Evolutionary conservation across 2,888 invertebrate species (phyloP).

Genomic region (Nowickia ferox): DNA sequence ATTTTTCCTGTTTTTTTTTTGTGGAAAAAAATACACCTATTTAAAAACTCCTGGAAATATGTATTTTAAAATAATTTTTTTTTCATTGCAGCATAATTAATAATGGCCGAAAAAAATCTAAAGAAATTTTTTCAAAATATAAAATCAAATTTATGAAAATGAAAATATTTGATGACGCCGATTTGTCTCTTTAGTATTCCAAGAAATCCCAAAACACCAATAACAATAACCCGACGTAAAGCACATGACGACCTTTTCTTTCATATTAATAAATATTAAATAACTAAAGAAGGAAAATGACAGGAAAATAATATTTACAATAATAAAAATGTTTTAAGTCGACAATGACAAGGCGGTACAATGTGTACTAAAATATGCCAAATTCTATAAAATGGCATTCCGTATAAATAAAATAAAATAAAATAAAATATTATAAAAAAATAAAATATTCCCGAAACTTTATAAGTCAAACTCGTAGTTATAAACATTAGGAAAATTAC

Average conservation of each 20-base stretch:
- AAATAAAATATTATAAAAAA: no score
- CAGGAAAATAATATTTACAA: neutral
- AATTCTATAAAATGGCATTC: no score
- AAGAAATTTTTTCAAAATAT: constrained; percentile 2
- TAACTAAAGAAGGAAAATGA: constrained; percentile 3
- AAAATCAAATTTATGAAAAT: constrained; percentile 22
- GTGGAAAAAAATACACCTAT: neutral
- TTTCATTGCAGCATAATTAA: constrained; percentile 61
- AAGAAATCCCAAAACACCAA: neutral
- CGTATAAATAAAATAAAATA: no score
- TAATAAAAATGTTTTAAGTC: neutral
- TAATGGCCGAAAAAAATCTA: constrained; percentile 35
- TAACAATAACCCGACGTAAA: neutral
- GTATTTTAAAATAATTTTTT: constrained; percentile 17
- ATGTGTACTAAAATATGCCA: no score
- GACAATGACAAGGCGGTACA: neutral
- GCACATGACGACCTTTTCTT: constrained; percentile 2
- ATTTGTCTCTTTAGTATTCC: constrained; percentile 59
- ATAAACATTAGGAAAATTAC: no score
- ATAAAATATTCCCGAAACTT: no score
- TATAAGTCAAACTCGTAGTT: no score
- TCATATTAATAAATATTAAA: constrained; percentile 36
- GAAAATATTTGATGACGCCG: constrained; percentile 67
- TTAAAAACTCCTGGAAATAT: constrained; percentile 6
- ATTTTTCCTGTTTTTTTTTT: constrained; percentile 11